Base-by-base conservation (phyloP, 2,113 vertebrate species). In the Tricholaema leucomelas region DNA sequence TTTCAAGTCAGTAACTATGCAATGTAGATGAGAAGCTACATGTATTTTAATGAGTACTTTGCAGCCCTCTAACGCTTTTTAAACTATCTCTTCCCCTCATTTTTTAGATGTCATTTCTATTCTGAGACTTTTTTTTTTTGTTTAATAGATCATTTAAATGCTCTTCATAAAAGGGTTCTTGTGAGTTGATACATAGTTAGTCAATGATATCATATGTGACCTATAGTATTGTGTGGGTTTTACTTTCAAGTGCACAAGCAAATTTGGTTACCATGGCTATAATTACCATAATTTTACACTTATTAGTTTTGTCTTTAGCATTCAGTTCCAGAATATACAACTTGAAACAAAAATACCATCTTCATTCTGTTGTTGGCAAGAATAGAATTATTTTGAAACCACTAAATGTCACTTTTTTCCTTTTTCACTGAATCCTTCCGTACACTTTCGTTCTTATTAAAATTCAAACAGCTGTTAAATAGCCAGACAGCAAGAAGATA, bases 231-330 rank as follows among this genome's bases (percentile, higher is more conserved):
- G 50, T 83, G 81, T 85, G 46, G 80, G 66, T 59, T 81, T 94
- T 94, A 58, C 15, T 76, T 96, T 90, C 82, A 96, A 97, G 93
- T 74, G 74, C 58, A 95, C 79, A 83, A 92, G 77, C 79, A 96
- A 97, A 96, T 95, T 79, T 95, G 38, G 92, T 97, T 97, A 96
- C 94, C 90, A 94, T 97, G 96, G 95, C 70, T 96, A 91, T 97
- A 97, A 98, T 97, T 96, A 96, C 86, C 94, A 96, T 96, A 96
- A 97, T 97, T 98, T 97, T 95, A 93, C 78, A 96, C 72, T 88
- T 96, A 95, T 97, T 98, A 97, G 97, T 97, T 97, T 95, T 96
- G 60, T 93, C 92, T 94, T 78, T 94, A 92, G 91, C 78, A 96
- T 97, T 97, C 60, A 96, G 48, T 97, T 97, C 97, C 91, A 96